Conservation (phyloP, 2,113 vertebrate species). For the Chiloscyllium plagiosum region DNA sequence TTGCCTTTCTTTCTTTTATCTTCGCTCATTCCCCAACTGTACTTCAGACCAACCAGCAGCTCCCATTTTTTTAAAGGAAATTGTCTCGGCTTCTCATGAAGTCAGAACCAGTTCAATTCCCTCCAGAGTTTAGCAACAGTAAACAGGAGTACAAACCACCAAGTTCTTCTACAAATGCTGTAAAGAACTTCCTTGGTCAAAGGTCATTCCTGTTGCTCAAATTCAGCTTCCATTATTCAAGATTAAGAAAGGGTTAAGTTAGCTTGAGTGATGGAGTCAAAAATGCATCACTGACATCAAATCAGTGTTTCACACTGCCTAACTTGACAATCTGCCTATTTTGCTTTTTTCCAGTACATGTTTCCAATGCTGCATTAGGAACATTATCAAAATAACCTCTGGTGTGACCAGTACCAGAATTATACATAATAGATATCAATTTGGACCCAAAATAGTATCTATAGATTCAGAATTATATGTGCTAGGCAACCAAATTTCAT, state of each 20-base stretch:
- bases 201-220: not conserved
- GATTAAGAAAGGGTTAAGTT: not conserved
- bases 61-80: not conserved
- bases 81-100: not conserved
- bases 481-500: not conserved
- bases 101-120: not conserved
- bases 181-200: not conserved
- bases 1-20: too few species aligned
- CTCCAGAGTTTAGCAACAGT: not conserved
- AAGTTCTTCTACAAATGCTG: not conserved
- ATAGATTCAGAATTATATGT: not conserved
- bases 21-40: too few species aligned
- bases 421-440: not conserved
- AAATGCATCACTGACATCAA: not conserved
- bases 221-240: not conserved
- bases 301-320: too few species aligned
- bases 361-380: too few species aligned
- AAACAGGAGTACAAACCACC: not conserved
- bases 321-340: not conserved
- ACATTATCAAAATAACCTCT: too few species aligned
- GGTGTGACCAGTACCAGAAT: too few species aligned
- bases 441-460: too few species aligned
- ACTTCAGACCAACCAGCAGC: too few species aligned
- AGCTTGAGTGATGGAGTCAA: not conserved
- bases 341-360: not conserved